Conservation (phyloP, 1,140 invertebrate species). For the Tyrophagus putrescentiae region DNA sequence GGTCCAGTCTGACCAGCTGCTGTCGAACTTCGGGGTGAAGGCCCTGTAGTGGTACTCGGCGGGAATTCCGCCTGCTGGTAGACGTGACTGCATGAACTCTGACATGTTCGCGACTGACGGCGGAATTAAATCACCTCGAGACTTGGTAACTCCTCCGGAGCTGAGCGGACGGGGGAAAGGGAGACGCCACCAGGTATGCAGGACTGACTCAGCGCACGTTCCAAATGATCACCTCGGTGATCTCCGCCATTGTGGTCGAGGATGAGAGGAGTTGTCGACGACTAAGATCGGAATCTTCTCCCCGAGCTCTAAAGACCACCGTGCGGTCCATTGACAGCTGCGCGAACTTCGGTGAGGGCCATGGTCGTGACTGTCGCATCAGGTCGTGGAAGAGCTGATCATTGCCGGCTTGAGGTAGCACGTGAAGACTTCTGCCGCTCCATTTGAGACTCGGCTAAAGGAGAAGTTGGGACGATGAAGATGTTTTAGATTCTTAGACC, state of each 20-base stretch:
- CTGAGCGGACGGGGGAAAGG: constrained; percentile 20
- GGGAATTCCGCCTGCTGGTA: constrained; percentile 29
- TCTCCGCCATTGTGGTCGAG: no score
- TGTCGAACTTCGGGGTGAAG: not conserved
- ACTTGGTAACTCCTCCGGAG: no score
- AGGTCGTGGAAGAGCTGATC: not conserved
- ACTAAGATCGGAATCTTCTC: no score
- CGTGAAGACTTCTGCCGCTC: constrained; percentile 21
- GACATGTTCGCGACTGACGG: no score
- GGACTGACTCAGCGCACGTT: no score
- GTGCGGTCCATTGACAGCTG: no score
- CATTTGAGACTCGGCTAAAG: no score
- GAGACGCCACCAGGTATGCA: no score
- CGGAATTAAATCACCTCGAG: no score
- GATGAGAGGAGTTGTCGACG: no score
- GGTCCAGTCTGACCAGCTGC: constrained; percentile 21
- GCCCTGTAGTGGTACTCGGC: constrained; percentile 26
- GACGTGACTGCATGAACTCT: constrained; percentile 24
- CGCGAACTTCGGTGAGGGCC: constrained; percentile 2
- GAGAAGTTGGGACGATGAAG: constrained; percentile 24
- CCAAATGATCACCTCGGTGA: no score
- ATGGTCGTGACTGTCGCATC: not conserved
- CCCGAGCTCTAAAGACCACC: no score
- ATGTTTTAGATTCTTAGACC: constrained; percentile 24
- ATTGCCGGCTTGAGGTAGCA: not conserved